Base-by-base conservation (phyloP, 2,797 vertebrate species). In the Dryobates pubescens region DNA sequence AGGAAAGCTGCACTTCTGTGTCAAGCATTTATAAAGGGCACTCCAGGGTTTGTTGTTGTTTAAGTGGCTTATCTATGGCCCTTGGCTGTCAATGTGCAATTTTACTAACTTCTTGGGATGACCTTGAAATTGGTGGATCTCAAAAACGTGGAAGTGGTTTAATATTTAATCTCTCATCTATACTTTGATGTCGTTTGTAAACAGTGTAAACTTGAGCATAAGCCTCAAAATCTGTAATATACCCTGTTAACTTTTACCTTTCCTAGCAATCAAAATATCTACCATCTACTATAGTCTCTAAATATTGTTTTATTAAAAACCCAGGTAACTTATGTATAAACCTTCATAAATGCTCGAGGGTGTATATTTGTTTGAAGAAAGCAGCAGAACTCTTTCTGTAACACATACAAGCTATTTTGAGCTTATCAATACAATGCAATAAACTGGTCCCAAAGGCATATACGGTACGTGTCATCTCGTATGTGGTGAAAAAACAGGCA, bases 341-440 rank as follows among this genome's bases (percentile, higher is more conserved):
- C 56, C 43, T 64, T 63, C 30, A 65, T 58, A 67, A 78, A 58
- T 18, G 22, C 51, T 91, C 0, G 2, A 81, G 17, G 32, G 14
- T n/a, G 32, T 49, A 5, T 53, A 68, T 54, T 81, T 64, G 36
- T 88, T 88, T 86, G 69, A 92, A 87, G 54, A 95, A 93, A 88
- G 58, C 51, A 89, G 68, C 63, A 77, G 59, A 88, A 75, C 26
- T 86, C 61, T 20, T 92, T 83, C 82, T 90, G 80, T 94, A 92
- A 83, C 23, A 75, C 16, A 73, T 16, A 64, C 41, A 88, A 93
- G 41, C 79, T 96, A 81, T 84, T 89, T 86, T 79, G 62, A 92
- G 70, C 70, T 92, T 90, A 78, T 89, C 51, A 82, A 43, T 58
- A 26, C 64, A 94, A 94, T 94, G 74, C 94, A 97, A 96, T 97